phyloP scores from a whole-genome alignment of 92 coral and sea anemone species.

The Epizoanthus stellaris region DNA sequence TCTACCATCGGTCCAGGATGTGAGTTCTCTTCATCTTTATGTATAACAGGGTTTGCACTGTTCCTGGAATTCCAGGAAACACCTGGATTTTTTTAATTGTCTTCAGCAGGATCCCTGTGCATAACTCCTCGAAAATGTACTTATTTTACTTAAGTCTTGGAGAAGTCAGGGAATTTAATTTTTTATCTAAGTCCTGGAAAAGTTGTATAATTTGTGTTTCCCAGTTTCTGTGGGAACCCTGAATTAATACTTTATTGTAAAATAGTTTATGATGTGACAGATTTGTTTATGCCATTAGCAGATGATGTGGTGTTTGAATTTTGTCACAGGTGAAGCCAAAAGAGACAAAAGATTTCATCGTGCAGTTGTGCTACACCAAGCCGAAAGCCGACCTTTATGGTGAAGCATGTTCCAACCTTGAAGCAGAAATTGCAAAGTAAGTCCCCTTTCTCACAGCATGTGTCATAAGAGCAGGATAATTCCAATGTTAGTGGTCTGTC shows the following conservation, averaged over 20 bases:
- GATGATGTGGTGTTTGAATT: neutral
- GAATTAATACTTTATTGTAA: neutral
- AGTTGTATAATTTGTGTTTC: neutral
- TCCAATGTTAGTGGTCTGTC: no score
- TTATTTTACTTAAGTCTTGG: no score
- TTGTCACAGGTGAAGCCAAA: conserved; percentile 18
- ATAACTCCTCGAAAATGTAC: no score
- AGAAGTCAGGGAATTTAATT: no score
- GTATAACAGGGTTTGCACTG: neutral
- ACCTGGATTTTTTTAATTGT: neutral
- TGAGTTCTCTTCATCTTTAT: neutral
- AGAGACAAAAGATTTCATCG: conserved; percentile 41
- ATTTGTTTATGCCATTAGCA: neutral
- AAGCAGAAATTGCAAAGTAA: conserved; percentile 54
- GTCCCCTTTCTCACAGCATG: neutral
- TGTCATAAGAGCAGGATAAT: no score
- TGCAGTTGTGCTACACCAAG: conserved; percentile 50
- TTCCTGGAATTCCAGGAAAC: no score
- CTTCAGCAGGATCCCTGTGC: neutral
- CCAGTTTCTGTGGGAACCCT: neutral
- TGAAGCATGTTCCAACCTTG: conserved; percentile 47
- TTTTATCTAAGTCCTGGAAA: no score
- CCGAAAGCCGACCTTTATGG: conserved; percentile 71
- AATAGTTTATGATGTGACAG: neutral
- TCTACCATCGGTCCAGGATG: conserved; percentile 34